Conservation (phyloP, 2,888 invertebrate genomes). For the Allacma fusca region DNA sequence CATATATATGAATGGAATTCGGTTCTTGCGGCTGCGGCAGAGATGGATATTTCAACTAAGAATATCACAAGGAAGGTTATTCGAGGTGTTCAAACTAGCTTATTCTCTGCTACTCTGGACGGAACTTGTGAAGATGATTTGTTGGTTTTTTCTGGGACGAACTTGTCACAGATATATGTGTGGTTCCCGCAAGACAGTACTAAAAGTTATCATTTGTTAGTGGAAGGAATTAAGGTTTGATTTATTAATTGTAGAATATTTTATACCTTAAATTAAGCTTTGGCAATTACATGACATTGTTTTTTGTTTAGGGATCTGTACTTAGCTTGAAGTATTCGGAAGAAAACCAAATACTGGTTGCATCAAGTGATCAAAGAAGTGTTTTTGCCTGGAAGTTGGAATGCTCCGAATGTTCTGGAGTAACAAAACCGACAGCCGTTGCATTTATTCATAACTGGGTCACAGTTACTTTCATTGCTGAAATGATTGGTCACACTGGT, state of each 20-base stretch:
- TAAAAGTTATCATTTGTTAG: background rate
- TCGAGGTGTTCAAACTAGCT: constrained; percentile 27
- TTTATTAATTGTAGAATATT: constrained; percentile 1
- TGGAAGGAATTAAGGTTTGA: constrained; percentile 40
- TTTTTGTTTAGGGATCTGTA: constrained; percentile 32
- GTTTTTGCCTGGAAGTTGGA: constrained; percentile 38
- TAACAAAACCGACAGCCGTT: background rate
- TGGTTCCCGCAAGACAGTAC: constrained; percentile 26
- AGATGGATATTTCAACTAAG: background rate
- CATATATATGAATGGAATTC: constrained; percentile 17
- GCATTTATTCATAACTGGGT: background rate
- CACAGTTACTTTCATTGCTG: constrained; percentile 4
- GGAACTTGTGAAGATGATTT: constrained; percentile 21
- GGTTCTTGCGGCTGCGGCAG: background rate
- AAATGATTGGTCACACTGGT: constrained; percentile 37
- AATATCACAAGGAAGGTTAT: background rate
- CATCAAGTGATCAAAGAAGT: constrained; percentile 38
- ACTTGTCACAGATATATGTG: constrained; percentile 23
- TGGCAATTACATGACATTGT: no score
- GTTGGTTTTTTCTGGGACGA: constrained; percentile 37
- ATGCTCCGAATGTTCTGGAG: background rate
- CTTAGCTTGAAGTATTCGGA: constrained; percentile 17
- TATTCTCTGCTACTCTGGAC: constrained; percentile 29
- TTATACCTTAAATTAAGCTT: no score
- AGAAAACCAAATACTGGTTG: constrained; percentile 28